Evolutionary conservation across 2,113 vertebrate genomes (phyloP).

Genomic region (Larimichthys polyactis): DNA sequence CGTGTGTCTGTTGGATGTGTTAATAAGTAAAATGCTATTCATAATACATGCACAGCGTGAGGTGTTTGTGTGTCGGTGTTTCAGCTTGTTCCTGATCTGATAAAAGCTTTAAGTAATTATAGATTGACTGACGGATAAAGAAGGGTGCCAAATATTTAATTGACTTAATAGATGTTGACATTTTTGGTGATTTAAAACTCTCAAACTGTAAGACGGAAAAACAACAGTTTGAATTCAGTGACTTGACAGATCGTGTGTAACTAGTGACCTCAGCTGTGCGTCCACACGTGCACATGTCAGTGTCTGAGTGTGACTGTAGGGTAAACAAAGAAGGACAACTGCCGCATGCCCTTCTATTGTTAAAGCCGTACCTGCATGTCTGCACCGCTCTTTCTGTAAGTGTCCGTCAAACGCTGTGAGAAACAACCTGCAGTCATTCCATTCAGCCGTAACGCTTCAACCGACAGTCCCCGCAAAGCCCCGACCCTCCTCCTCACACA

Average conservation of each 20-base stretch:
- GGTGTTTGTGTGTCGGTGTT: not conserved
- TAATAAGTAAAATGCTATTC: not conserved
- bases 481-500: not conserved
- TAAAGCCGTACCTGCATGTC: conserved; percentile 62
- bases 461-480: not conserved
- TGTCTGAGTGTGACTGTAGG: conserved; percentile 18
- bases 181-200: too few relatives aligned
- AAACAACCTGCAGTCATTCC: conserved; percentile 54
- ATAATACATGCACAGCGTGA: not conserved
- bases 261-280: conserved; percentile 11
- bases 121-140: not conserved
- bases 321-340: conserved; percentile 48
- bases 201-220: not conserved
- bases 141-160: not conserved
- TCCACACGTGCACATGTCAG: conserved; percentile 18
- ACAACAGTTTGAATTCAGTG: not conserved
- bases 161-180: not conserved
- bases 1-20: not conserved
- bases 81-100: not conserved
- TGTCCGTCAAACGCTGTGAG: conserved; percentile 58
- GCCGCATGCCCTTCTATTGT: conserved; percentile 49
- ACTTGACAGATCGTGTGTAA: not conserved
- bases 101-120: not conserved
- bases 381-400: conserved; percentile 15
- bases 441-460: conserved; percentile 35